These are phyloP conservation scores for Andricus curvator DNA, from an alignment of 2,888 invertebrate species.

Conservation along the genomic window DNA sequence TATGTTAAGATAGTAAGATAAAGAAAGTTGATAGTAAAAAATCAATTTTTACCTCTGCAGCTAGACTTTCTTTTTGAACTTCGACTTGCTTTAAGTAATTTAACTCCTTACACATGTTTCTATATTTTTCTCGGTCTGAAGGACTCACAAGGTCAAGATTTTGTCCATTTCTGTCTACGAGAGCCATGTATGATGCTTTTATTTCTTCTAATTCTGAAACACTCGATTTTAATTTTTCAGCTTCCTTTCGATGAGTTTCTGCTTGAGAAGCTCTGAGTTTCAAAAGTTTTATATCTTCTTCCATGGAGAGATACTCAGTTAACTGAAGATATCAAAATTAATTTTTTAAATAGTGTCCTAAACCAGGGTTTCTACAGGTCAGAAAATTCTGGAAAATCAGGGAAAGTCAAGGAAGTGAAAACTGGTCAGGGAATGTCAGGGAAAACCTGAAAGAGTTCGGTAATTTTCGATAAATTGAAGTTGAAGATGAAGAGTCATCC, in stretches of 20 bases:
- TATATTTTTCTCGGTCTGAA: slow-evolving; percentile 24
- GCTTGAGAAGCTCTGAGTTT: slow-evolving; percentile 25
- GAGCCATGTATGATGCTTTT: slow-evolving; percentile 26
- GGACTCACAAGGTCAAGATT: slow-evolving; percentile 29
- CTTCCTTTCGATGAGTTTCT: slow-evolving; percentile 21
- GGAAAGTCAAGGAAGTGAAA: too few species aligned
- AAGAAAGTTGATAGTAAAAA: too few species aligned
- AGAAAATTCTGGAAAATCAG: too few species aligned
- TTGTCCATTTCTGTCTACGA: slow-evolving; percentile 29
- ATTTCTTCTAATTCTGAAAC: slow-evolving; percentile 34
- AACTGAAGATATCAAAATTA: background rate
- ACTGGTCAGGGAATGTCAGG: too few species aligned
- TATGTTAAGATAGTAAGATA: background rate
- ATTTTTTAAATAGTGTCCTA: too few species aligned
- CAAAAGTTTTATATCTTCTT: slow-evolving; percentile 21
- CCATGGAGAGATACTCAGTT: slow-evolving; percentile 28
- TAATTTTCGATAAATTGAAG: too few species aligned
- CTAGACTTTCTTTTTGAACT: slow-evolving; percentile 5
- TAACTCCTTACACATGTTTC: slow-evolving; percentile 25
- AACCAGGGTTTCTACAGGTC: too few species aligned
- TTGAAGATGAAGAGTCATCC: too few species aligned
- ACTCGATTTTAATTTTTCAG: slow-evolving; percentile 19
- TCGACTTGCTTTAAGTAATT: slow-evolving; percentile 33
- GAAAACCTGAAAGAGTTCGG: too few species aligned
- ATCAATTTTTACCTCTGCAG: background rate